Percentiles rank a stretch among this genome's conserved stretches.
These are phyloP conservation scores for Glyphotaelius pellucidus DNA, from an alignment of 2,888 invertebrate species.

Conservation along the genomic window DNA sequence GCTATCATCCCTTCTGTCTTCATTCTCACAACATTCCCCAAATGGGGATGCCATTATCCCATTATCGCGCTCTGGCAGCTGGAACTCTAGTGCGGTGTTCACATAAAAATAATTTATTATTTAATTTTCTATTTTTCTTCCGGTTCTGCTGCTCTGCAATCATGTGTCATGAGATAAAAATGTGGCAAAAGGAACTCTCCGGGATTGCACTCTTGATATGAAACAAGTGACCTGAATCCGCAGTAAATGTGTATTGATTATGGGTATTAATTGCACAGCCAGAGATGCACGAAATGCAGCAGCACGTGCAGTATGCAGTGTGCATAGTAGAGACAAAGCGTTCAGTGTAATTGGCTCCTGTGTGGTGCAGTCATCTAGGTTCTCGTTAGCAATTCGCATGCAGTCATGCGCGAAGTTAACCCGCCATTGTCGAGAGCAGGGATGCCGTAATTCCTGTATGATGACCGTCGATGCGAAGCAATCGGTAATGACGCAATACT, in stretches of 20 bases:
- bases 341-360: slow-evolving; percentile 47
- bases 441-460: slow-evolving; percentile 34
- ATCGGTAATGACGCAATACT: slow-evolving; percentile 45
- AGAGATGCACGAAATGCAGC: slow-evolving; percentile 2
- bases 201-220: not conserved
- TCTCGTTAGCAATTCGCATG: slow-evolving; percentile 50
- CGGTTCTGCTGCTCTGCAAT: not conserved
- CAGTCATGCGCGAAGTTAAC: slow-evolving; percentile 41
- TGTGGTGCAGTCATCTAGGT: slow-evolving; percentile 40
- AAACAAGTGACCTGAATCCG: not conserved
- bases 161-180: not conserved
- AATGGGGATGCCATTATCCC: too few relatives aligned
- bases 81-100: too few relatives aligned
- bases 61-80: too few relatives aligned
- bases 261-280: not conserved
- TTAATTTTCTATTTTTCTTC: not conserved
- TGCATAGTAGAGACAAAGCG: slow-evolving; percentile 35
- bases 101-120: too few relatives aligned
- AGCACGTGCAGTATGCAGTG: not conserved
- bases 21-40: too few relatives aligned
- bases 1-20: too few relatives aligned
- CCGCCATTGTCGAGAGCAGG: slow-evolving; percentile 28
- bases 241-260: not conserved
- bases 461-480: slow-evolving; percentile 43
- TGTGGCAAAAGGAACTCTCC: not conserved